Evolutionary conservation across 37 sponge, comb jelly and placozoan species (phyloP).

Genomic region (Lycopodina hypogea): DNA sequence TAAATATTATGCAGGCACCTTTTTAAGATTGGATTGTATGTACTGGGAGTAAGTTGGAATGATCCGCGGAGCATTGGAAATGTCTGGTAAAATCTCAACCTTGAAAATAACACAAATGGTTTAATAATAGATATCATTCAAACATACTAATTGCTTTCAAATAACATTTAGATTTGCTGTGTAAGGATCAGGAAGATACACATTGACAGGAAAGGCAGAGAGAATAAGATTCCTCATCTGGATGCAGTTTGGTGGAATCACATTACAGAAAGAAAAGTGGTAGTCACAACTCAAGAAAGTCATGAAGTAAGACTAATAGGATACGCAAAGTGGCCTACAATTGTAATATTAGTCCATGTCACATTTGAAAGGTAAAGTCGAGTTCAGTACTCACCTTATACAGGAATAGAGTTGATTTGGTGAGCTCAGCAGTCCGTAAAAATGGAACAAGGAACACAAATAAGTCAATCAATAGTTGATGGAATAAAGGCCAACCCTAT

Average conservation of each 20-base stretch:
- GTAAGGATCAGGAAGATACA: conserved; percentile 98
- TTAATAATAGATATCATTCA: neutral
- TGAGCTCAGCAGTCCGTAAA: conserved; percentile 95
- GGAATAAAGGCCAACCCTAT: conserved; percentile 96
- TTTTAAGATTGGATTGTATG: conserved; percentile 82
- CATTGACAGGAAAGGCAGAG: conserved; percentile 97
- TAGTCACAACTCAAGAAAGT: conserved; percentile 99
- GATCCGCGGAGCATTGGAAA: conserved; percentile 89
- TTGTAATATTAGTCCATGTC: too few relatives aligned
- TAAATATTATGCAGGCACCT: too few relatives aligned
- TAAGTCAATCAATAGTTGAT: conserved; percentile 91
- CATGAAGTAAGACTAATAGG: conserved; percentile 95
- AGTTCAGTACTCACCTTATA: conserved; percentile 88
- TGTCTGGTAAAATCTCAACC: conserved; percentile 96
- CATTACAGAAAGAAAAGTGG: conserved; percentile 98
- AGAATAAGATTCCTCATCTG: conserved; percentile 99
- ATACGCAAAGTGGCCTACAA: conserved; percentile 96
- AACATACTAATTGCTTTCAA: too few relatives aligned
- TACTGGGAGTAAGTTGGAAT: conserved; percentile 75
- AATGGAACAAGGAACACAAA: conserved; percentile 97
- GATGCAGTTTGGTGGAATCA: conserved; percentile 98
- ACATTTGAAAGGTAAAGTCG: too few relatives aligned
- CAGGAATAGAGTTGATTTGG: conserved; percentile 83
- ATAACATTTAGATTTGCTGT: conserved; percentile 96
- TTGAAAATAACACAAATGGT: conserved; percentile 9